Evolutionary conservation across 2,888 invertebrate genomes (phyloP).

Genomic region (Asteroscopus sphinx): DNA sequence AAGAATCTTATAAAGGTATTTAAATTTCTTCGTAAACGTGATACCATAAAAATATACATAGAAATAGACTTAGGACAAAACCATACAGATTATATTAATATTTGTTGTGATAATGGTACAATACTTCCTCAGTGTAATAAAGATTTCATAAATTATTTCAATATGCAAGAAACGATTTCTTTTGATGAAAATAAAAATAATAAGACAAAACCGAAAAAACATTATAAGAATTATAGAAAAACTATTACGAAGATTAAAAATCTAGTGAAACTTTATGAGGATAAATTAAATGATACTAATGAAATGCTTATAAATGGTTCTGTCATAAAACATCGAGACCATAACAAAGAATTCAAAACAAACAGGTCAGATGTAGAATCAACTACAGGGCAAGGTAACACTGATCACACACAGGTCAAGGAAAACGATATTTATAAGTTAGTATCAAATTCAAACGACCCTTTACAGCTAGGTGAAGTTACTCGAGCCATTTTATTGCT

Average conservation of each 20-base stretch:
- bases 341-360: constrained; percentile 16
- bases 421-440: constrained; percentile 11
- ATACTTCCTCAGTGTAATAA: constrained; percentile 48
- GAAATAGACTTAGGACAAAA: constrained; percentile 64
- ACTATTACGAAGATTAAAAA: constrained; percentile 69
- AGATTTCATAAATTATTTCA: constrained; percentile 26
- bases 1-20: constrained; percentile 71
- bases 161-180: constrained; percentile 14
- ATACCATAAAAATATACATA: constrained; percentile 76
- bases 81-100: constrained; percentile 64
- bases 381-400: constrained; percentile 7
- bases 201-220: constrained; percentile 4
- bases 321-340: background rate
- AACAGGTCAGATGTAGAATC: background rate
- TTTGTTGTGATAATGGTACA: constrained; percentile 66
- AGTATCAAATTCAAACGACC: constrained; percentile 17
- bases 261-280: constrained; percentile 65
- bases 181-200: constrained; percentile 6
- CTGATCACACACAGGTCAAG: constrained; percentile 12
- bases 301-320: background rate
- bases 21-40: constrained; percentile 70
- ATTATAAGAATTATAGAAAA: constrained; percentile 53
- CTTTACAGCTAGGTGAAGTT: constrained; percentile 44
- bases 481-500: constrained; percentile 45
- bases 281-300: constrained; percentile 43